These are phyloP conservation scores for Diplolepis rosae DNA, from an alignment of 2,888 invertebrate species.

Conservation along the genomic window DNA sequence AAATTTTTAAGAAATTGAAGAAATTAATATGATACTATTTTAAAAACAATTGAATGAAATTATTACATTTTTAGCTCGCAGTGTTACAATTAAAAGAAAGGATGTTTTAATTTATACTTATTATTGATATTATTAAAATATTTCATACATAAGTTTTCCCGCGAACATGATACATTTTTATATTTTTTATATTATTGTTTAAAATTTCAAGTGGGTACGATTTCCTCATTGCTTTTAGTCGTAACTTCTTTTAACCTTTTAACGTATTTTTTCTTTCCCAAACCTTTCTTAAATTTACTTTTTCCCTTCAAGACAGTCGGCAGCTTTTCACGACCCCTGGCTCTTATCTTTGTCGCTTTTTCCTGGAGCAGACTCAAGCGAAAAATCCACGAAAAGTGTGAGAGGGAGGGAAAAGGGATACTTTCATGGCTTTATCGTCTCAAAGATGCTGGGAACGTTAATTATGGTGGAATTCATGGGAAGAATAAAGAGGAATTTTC, in stretches of 20 bases:
- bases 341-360: conserved; percentile 20
- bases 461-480: not conserved
- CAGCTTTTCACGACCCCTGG: conserved; percentile 19
- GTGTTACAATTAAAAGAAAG: too few relatives aligned
- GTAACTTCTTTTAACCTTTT: not conserved
- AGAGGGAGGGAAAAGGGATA: not conserved
- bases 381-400: not conserved
- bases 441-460: not conserved
- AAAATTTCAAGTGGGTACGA: not conserved
- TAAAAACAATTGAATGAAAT: too few relatives aligned
- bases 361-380: not conserved
- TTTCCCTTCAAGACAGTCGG: conserved; percentile 3
- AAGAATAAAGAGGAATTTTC: not conserved
- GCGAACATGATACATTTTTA: not conserved
- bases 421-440: not conserved
- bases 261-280: conserved; percentile 11
- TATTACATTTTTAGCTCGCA: too few relatives aligned
- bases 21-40: too few relatives aligned
- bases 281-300: conserved; percentile 25
- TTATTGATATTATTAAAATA: too few relatives aligned
- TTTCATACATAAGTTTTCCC: too few relatives aligned
- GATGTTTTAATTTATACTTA: too few relatives aligned
- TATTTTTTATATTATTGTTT: not conserved
- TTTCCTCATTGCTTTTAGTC: not conserved
- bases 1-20: too few relatives aligned